Base-by-base conservation (phyloP, 2,113 vertebrate genomes). In the Equus quagga region DNA sequence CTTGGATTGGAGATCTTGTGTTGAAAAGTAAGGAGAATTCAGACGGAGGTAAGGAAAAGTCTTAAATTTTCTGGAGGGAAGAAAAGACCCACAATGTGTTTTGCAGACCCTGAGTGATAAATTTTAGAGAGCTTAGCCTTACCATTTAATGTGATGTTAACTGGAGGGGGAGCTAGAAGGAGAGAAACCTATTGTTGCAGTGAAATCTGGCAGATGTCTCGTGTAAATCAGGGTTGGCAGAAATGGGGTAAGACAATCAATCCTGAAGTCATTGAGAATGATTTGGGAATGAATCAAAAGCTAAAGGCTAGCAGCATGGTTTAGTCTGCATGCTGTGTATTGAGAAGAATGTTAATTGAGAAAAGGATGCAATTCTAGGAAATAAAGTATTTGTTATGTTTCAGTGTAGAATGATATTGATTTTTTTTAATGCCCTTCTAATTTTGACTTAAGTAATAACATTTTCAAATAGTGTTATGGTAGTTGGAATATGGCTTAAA, bases 251-350 rank as follows among this genome's bases (percentile, higher is more conserved):
- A 78, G 8, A 41, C 19, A n/a, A 60, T 73, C 73, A 76, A 33
- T 46, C 41, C 8, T 18, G 11, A 82, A n/a, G 26, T 51, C 23
- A 58, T n/a, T 78, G 49, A 28, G 72, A 62, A 70, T 79, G 24
- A 83, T 79, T 70, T 94, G 36, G 67, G 54, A 94, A 84, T 76
- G 79, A 94, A 23, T 79, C 64, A 36, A 92, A 93, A 65, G 28
- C 11, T 15, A 79, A 89, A 73, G 12, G 10, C 4, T 14, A 51
- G 4, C 26, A 54, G 28, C n/a, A 26, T 36, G 49, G 33, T 28
- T 94, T 89, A 62, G 67, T 46, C 83, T 92, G 41, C 36, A 44
- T 33, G 72, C 6, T 51, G 19, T 64, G 62, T 65, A 51, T 31
- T 60, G 72, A 28, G 44, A 93, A 80, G 41, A 79, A 58, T 64